These are phyloP conservation scores for Elephas maximus DNA, from an alignment of 2,113 vertebrate genomes.

Conservation along the genomic window DNA sequence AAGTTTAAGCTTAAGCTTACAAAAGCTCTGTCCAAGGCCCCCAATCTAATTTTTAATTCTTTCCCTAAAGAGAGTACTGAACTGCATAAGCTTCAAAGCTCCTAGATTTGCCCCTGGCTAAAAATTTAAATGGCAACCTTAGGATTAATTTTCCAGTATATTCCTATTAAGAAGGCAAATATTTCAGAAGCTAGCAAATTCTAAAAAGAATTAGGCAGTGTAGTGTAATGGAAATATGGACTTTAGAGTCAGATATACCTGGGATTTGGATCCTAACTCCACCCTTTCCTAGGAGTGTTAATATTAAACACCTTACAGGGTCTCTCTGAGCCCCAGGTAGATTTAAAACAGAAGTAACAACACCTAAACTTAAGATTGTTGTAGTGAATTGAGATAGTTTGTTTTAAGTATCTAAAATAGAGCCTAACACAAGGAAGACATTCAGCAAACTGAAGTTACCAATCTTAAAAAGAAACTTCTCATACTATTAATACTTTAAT, in stretches of 20 bases:
- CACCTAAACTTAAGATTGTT: background rate
- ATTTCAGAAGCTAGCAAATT: conserved; percentile 59
- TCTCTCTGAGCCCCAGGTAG: background rate
- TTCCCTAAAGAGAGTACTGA: background rate
- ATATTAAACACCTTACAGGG: background rate
- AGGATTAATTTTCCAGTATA: conserved; percentile 44
- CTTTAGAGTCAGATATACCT: background rate
- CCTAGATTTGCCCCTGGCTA: background rate
- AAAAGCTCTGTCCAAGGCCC: background rate
- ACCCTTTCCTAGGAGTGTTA: background rate
- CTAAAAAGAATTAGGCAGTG: background rate
- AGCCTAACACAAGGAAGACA: conserved; percentile 5
- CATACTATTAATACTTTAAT: background rate
- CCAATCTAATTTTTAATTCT: background rate
- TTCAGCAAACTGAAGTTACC: background rate
- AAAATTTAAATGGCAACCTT: background rate
- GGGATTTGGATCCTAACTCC: conserved; percentile 27
- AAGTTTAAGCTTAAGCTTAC: background rate
- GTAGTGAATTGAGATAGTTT: conserved; percentile 47
- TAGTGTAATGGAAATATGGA: background rate
- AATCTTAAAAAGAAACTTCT: conserved; percentile 29
- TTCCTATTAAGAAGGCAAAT: conserved; percentile 31
- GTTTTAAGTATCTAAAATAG: conserved; percentile 45
- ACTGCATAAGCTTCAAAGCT: background rate
- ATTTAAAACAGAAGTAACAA: conserved; percentile 44